A percentile compares a stretch with the other conserved stretches of the same genome.
Evolutionary conservation across 2,113 vertebrate genomes (phyloP).

Genomic region (Columbina picui): DNA sequence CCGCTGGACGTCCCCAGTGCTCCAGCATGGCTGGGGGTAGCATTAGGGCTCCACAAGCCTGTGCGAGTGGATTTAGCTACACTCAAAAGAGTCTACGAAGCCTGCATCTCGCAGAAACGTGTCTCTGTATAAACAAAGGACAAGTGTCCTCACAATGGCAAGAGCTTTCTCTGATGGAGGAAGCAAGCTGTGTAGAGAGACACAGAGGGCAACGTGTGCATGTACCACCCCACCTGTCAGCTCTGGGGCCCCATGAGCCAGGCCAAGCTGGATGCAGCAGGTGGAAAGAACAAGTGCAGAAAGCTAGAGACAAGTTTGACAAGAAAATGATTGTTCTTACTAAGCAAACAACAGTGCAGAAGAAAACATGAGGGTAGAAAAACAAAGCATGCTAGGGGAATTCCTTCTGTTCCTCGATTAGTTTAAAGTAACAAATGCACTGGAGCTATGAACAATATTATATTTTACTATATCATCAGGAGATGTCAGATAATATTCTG

Average conservation of each 20-base stretch:
- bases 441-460: not conserved
- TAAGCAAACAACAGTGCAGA: conserved; percentile 39
- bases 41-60: not conserved
- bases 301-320: not conserved
- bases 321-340: not conserved
- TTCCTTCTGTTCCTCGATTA: not conserved
- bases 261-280: not conserved
- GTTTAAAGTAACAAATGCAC: conserved; percentile 33
- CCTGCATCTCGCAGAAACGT: not conserved
- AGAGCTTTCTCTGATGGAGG: not conserved
- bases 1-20: not conserved
- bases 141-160: not conserved
- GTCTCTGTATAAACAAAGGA: not conserved
- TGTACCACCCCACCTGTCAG: not conserved
- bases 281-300: conserved; percentile 8
- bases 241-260: not conserved
- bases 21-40: not conserved
- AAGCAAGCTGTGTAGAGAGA: not conserved
- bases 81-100: not conserved
- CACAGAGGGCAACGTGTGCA: not conserved
- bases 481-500: conserved; percentile 2
- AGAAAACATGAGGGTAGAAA: conserved; percentile 35
- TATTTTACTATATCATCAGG: conserved; percentile 8
- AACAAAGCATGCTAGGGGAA: conserved; percentile 22
- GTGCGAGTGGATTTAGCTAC: not conserved